Evolutionary conservation across 1,140 invertebrate genomes (phyloP).

Genomic region (Dreissena rostriformis): DNA sequence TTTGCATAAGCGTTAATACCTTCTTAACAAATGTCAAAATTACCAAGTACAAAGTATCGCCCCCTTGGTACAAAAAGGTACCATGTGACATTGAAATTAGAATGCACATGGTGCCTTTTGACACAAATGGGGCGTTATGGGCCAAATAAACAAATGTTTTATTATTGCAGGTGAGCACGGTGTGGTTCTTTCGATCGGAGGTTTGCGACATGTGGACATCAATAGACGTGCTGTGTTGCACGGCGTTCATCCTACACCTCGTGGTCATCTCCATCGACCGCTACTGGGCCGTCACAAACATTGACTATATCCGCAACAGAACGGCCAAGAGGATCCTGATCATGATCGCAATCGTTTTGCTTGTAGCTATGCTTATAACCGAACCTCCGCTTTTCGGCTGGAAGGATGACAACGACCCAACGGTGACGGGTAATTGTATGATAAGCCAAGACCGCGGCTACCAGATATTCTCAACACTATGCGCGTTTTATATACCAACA

Average conservation of each 20-base stretch:
- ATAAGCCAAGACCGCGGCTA: conserved; percentile 79
- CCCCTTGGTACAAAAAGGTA: too few species aligned
- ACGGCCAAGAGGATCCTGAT: conserved; percentile 90
- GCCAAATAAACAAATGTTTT: too few species aligned
- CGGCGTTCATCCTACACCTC: conserved; percentile 95
- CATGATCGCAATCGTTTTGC: conserved; percentile 95
- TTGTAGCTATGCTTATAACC: conserved; percentile 91
- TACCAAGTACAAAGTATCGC: too few species aligned
- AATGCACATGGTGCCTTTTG: too few species aligned
- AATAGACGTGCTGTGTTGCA: conserved; percentile 95
- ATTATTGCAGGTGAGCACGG: conserved; percentile 74
- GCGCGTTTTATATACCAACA: conserved; percentile 81
- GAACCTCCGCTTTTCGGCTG: conserved; percentile 90
- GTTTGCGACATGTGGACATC: conserved; percentile 97
- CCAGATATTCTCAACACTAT: conserved; percentile 80
- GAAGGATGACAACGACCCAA: conserved; percentile 72
- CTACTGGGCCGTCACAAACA: conserved; percentile 97
- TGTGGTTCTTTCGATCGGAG: conserved; percentile 92
- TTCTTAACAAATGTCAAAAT: too few species aligned
- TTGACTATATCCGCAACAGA: conserved; percentile 96
- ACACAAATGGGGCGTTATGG: too few species aligned
- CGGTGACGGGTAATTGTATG: conserved; percentile 72
- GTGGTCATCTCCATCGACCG: conserved; percentile 96
- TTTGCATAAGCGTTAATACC: too few species aligned
- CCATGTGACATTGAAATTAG: too few species aligned